Conservation (phyloP, 1,140 invertebrate species). For the Bombus turneri region DNA sequence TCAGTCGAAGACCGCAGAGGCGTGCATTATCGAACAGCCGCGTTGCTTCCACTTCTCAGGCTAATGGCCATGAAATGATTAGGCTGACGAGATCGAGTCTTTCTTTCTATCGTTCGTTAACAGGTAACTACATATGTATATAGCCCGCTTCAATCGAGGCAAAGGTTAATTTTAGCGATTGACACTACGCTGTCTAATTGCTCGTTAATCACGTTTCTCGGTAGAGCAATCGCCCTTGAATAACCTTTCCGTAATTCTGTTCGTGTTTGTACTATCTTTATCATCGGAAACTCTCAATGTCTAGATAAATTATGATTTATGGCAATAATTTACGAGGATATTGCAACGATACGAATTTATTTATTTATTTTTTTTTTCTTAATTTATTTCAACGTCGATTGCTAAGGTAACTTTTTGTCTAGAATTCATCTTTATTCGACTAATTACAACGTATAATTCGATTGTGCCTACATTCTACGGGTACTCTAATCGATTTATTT, state of each 20-base stretch:
- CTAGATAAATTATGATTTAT: too few relatives aligned
- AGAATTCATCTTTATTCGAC: not conserved
- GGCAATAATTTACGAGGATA: too few relatives aligned
- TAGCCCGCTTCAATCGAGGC: slow-evolving; percentile 12
- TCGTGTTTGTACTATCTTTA: too few relatives aligned
- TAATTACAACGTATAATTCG: not conserved
- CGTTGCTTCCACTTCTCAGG: slow-evolving; percentile 6
- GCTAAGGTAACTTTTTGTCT: too few relatives aligned
- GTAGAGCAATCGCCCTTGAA: not conserved
- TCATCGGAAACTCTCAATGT: too few relatives aligned
- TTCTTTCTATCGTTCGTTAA: slow-evolving; percentile 36
- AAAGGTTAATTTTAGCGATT: slow-evolving; percentile 46
- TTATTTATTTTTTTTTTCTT: too few relatives aligned
- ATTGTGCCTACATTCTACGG: not conserved
- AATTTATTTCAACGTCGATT: too few relatives aligned
- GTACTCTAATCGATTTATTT: too few relatives aligned
- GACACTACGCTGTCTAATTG: slow-evolving; percentile 10
- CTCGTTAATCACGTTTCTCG: slow-evolving; percentile 33
- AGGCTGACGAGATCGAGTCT: not conserved
- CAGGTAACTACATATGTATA: not conserved
- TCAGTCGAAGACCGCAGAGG: not conserved
- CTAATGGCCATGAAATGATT: slow-evolving; percentile 55
- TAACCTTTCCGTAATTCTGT: not conserved
- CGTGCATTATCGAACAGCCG: slow-evolving; percentile 37
- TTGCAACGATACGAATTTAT: too few relatives aligned